phyloP scores from a whole-genome alignment of 2,113 vertebrate genomes.

The Mola mola region DNA sequence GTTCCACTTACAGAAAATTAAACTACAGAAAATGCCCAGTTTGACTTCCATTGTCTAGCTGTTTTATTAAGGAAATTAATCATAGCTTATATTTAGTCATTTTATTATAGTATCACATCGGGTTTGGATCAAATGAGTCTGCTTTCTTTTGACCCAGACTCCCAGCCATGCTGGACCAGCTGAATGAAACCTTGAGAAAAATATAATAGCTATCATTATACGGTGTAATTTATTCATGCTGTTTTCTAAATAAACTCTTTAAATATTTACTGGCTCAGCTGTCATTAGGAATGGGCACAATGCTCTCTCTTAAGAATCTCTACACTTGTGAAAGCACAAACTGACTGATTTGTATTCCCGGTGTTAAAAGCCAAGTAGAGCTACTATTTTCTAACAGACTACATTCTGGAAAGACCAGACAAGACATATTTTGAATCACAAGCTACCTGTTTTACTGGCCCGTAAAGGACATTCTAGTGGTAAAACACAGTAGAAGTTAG shows the following conservation, averaged over 20 bases:
- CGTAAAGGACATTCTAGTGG: neutral
- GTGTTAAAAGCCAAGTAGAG: neutral
- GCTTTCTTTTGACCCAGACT: slow-evolving; percentile 26
- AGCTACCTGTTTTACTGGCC: neutral
- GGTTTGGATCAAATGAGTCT: slow-evolving; percentile 17
- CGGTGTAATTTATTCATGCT: slow-evolving; percentile 1
- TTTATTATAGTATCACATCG: slow-evolving; percentile 10
- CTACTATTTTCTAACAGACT: neutral
- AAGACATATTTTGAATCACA: slow-evolving; percentile 1
- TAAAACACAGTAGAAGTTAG: too few relatives aligned
- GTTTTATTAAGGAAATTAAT: slow-evolving; percentile 8
- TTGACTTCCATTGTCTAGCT: neutral
- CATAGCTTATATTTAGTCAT: too few relatives aligned
- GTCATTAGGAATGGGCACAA: neutral
- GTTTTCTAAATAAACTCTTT: neutral
- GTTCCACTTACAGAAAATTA: too few relatives aligned
- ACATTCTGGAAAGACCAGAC: too few relatives aligned
- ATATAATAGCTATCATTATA: neutral
- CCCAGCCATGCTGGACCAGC: neutral
- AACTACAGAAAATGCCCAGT: slow-evolving; percentile 1
- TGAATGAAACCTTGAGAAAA: neutral
- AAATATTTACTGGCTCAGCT: too few relatives aligned
- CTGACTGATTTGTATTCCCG: neutral
- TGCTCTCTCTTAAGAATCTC: neutral
- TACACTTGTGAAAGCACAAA: neutral